Evolutionary conservation across 2,888 invertebrate species (phyloP).

Genomic region (Cryptus armator): DNA sequence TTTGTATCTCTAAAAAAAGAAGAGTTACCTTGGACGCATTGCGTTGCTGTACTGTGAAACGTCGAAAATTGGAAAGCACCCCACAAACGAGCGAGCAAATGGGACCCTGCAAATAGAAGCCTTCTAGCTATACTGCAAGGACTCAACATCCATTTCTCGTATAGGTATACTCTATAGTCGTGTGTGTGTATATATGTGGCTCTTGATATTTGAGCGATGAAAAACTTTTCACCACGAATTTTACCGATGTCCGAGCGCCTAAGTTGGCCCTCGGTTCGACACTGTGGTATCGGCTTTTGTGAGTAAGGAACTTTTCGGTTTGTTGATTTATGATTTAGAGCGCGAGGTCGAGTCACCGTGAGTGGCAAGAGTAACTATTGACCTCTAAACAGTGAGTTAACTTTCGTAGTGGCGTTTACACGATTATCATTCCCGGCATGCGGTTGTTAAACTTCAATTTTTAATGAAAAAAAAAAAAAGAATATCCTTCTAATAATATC

Average conservation of each 20-base stretch:
- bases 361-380: background rate
- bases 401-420: too few relatives aligned
- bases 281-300: slow-evolving; percentile 11
- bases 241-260: slow-evolving; percentile 6
- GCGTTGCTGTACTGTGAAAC: background rate
- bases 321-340: background rate
- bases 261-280: background rate
- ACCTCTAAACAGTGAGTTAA: background rate
- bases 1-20: slow-evolving; percentile 25
- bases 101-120: slow-evolving; percentile 12
- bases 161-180: background rate
- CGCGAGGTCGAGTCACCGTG: background rate
- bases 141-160: background rate
- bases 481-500: too few relatives aligned
- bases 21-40: background rate
- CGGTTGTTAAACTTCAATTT: too few relatives aligned
- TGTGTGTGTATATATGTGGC: background rate
- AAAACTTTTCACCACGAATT: slow-evolving; percentile 27
- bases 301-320: background rate
- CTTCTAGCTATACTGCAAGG: slow-evolving; percentile 7
- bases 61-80: slow-evolving; percentile 12
- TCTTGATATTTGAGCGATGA: background rate
- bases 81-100: background rate
- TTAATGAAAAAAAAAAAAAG: too few relatives aligned
- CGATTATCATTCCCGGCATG: too few relatives aligned